Conservation (phyloP, 2,888 invertebrate species). For the Andrena camellia region DNA sequence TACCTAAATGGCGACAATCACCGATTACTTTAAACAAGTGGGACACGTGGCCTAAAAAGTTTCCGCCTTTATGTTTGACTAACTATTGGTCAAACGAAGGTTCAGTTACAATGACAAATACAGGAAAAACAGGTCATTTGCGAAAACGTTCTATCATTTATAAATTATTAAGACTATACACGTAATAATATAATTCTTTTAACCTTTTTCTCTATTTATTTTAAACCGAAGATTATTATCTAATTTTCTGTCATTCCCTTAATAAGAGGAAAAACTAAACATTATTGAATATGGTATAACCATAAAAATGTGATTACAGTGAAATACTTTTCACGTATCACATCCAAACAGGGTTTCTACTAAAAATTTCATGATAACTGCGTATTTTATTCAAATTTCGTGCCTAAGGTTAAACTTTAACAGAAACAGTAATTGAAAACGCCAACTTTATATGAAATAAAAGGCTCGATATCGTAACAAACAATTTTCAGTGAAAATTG, state of each 20-base stretch:
- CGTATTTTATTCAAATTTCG: no score
- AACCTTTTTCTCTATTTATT: no score
- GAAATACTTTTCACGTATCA: no score
- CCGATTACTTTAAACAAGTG: constrained; percentile 72
- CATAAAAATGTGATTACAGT: no score
- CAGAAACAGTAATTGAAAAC: neutral
- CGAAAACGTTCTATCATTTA: neutral
- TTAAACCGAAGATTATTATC: no score
- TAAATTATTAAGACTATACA: neutral
- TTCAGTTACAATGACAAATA: constrained; percentile 73
- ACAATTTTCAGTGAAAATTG: constrained; percentile 69
- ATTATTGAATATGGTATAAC: no score
- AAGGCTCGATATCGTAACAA: neutral
- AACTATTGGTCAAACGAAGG: constrained; percentile 72
- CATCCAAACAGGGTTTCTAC: no score
- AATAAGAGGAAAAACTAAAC: no score
- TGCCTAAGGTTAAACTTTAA: no score
- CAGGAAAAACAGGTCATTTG: constrained; percentile 74
- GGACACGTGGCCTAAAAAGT: constrained; percentile 67
- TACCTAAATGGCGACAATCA: constrained; percentile 80
- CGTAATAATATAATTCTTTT: no score
- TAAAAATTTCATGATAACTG: no score
- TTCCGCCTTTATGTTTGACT: constrained; percentile 68
- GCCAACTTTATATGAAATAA: neutral
- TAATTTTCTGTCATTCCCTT: no score